phyloP scores from a whole-genome alignment of 2,888 invertebrate species.

The Latheticus oryzae region DNA sequence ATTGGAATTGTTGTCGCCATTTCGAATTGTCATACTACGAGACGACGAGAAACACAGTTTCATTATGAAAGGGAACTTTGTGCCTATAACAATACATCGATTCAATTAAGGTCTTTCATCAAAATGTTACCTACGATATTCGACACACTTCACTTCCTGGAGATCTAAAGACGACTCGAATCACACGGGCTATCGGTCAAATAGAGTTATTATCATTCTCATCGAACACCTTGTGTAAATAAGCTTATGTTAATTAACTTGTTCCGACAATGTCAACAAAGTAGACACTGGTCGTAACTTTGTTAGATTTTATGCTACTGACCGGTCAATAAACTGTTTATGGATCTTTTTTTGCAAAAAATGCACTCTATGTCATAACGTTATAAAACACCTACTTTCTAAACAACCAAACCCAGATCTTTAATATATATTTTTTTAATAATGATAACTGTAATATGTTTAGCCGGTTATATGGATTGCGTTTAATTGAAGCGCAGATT shows the following conservation, averaged over 20 bases:
- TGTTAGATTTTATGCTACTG: no score
- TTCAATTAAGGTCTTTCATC: constrained; percentile 1
- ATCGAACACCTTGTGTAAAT: not conserved
- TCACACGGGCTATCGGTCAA: not conserved
- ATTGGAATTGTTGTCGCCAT: constrained; percentile 62
- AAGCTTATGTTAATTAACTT: constrained; percentile 9
- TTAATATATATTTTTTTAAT: no score
- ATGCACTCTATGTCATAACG: no score
- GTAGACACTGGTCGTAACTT: no score
- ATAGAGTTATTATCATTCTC: constrained; percentile 11
- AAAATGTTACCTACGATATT: not conserved
- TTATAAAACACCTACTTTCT: no score
- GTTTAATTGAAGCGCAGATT: no score
- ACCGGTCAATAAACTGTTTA: no score
- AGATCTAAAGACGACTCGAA: constrained; percentile 5
- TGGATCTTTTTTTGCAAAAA: no score
- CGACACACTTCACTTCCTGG: constrained; percentile 14
- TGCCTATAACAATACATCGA: constrained; percentile 73
- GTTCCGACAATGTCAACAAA: constrained; percentile 1
- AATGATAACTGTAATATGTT: no score
- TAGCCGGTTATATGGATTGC: no score
- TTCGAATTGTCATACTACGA: constrained; percentile 71
- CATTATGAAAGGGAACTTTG: constrained; percentile 98
- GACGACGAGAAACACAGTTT: constrained; percentile 97
- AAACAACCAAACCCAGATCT: no score